Evolutionary conservation across 1,140 invertebrate genomes (phyloP).

Genomic region (Leptoteleia sp.): DNA sequence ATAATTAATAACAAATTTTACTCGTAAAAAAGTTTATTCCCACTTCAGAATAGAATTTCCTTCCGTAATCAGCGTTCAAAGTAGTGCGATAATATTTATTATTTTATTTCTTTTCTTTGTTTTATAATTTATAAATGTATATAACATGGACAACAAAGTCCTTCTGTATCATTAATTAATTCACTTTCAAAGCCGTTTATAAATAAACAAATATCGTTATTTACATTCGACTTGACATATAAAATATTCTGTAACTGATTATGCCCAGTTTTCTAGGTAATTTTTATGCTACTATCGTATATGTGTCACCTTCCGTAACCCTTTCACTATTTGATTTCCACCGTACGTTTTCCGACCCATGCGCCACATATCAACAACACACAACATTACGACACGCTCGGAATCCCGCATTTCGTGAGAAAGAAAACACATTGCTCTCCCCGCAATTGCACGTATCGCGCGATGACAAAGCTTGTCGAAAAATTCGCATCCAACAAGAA

Average conservation of each 20-base stretch:
- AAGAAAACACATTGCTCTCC: constrained; percentile 62
- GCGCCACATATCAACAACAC: constrained; percentile 55
- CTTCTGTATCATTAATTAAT: too few relatives aligned
- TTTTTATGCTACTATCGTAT: constrained; percentile 61
- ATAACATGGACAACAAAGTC: too few relatives aligned
- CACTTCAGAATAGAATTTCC: too few relatives aligned
- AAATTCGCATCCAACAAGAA: constrained; percentile 44
- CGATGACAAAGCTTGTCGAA: constrained; percentile 60
- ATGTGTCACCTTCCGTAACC: constrained; percentile 17
- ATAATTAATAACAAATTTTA: too few relatives aligned
- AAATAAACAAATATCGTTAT: too few relatives aligned
- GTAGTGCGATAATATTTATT: too few relatives aligned
- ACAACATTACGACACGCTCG: constrained; percentile 64
- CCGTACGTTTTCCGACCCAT: constrained; percentile 31
- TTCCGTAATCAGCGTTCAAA: too few relatives aligned
- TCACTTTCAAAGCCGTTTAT: too few relatives aligned
- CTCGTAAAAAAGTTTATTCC: too few relatives aligned
- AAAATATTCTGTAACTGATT: constrained; percentile 35
- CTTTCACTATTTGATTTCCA: constrained; percentile 36
- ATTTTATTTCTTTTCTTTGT: too few relatives aligned
- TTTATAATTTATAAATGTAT: too few relatives aligned
- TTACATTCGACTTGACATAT: too few relatives aligned
- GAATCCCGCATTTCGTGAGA: constrained; percentile 64
- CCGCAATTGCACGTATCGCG: constrained; percentile 46
- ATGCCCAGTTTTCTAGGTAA: constrained; percentile 39